Evolutionary conservation across 2,797 vertebrate species (phyloP).

Genomic region (Semotilus atromaculatus): DNA sequence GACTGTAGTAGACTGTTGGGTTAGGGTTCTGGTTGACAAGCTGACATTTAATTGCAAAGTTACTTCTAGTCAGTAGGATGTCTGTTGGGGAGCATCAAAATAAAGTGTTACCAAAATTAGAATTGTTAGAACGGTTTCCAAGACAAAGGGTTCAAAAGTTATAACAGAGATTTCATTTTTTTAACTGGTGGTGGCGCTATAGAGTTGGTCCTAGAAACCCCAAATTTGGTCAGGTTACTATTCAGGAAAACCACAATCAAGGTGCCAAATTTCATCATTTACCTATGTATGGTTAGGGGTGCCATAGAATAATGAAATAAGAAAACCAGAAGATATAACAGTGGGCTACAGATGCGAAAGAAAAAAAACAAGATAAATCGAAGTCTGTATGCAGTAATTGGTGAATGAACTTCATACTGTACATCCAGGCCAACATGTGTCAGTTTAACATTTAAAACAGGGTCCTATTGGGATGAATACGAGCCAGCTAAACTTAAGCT

Average conservation of each 20-base stretch:
- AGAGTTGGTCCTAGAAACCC: neutral
- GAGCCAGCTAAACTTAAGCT: no score
- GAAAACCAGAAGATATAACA: no score
- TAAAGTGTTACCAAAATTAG: no score
- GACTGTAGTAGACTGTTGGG: no score
- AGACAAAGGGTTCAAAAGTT: neutral
- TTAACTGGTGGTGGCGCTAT: neutral
- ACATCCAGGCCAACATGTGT: neutral
- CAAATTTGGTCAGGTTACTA: neutral
- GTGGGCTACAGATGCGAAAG: no score
- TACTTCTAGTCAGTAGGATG: no score
- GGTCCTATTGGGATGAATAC: neutral
- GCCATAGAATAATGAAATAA: neutral
- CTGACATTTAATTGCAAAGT: no score
- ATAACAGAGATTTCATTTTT: neutral
- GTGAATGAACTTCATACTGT: neutral
- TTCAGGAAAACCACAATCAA: neutral
- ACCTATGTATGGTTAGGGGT: neutral
- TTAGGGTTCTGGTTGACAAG: no score
- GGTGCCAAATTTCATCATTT: neutral
- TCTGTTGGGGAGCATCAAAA: no score
- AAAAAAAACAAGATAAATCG: neutral
- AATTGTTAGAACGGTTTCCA: neutral
- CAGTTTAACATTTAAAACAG: neutral
- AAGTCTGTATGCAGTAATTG: neutral